Conservation (phyloP, 2,888 invertebrate species). For the Pristionchus mayeri region DNA sequence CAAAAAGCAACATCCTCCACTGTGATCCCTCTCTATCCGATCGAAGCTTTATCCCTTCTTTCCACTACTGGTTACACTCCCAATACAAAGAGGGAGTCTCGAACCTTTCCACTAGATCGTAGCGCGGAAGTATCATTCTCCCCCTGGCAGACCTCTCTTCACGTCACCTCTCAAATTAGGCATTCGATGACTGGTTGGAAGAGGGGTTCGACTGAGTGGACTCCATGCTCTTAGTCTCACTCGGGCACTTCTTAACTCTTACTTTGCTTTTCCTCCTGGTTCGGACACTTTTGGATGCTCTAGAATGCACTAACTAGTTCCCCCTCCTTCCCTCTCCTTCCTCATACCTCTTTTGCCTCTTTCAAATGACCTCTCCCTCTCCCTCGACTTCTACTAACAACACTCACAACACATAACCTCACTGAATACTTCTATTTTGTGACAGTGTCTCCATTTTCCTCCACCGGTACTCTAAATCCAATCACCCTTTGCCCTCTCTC, state of each 20-base stretch:
- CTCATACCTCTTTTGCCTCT: conserved; percentile 32
- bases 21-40: conserved; percentile 1
- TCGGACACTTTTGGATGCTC: conserved; percentile 34
- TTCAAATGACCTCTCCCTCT: conserved; percentile 25
- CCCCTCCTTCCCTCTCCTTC: neutral
- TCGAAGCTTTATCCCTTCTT: neutral
- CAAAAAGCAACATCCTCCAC: conserved; percentile 4
- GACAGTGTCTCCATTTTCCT: conserved; percentile 6
- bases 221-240: neutral
- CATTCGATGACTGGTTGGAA: conserved; percentile 30
- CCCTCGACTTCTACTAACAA: neutral
- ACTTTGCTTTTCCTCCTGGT: conserved; percentile 12
- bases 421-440: conserved; percentile 20
- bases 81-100: conserved; percentile 5
- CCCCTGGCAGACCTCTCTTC: conserved; percentile 6
- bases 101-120: neutral
- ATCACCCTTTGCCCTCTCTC: conserved; percentile 7
- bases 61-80: conserved; percentile 9
- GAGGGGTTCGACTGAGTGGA: conserved; percentile 16
- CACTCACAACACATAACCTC: conserved; percentile 18
- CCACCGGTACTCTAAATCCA: conserved; percentile 34
- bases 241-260: conserved; percentile 15
- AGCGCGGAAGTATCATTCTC: neutral
- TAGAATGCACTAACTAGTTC: conserved; percentile 38
- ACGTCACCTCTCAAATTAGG: conserved; percentile 30